These are phyloP conservation scores for Odontocerum albicorne DNA, from an alignment of 2,888 invertebrate genomes.

Conservation along the genomic window DNA sequence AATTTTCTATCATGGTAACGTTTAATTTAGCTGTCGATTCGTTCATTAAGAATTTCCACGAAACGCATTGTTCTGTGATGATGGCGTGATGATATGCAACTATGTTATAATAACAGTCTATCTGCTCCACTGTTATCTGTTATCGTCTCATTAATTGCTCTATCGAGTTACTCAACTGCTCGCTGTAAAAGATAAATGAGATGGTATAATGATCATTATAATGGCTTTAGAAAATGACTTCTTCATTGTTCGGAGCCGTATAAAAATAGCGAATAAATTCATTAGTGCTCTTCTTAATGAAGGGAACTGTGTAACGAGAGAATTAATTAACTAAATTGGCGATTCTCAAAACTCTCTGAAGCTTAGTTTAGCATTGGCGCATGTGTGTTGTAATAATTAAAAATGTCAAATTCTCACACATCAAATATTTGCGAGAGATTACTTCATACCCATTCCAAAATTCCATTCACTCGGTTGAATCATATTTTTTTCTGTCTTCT, in stretches of 20 bases:
- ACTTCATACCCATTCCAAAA: too few relatives aligned
- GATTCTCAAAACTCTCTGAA: slow-evolving; percentile 9
- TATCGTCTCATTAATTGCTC: slow-evolving; percentile 21
- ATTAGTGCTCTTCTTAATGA: slow-evolving; percentile 23
- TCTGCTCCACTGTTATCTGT: background rate
- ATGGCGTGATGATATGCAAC: slow-evolving; percentile 1
- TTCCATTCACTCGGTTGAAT: too few relatives aligned
- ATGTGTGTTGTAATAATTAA: too few relatives aligned
- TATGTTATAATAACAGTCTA: too few relatives aligned
- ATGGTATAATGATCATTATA: slow-evolving; percentile 14
- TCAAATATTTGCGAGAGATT: too few relatives aligned
- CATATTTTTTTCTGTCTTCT: too few relatives aligned
- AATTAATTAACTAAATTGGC: slow-evolving; percentile 18
- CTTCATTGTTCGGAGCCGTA: slow-evolving; percentile 12
- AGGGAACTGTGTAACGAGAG: slow-evolving; percentile 11
- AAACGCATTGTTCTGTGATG: too few relatives aligned
- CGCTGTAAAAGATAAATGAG: slow-evolving; percentile 17
- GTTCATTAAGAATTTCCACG: too few relatives aligned
- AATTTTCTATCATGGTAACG: too few relatives aligned
- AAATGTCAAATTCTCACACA: too few relatives aligned
- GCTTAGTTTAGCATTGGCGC: too few relatives aligned
- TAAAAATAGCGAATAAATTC: slow-evolving; percentile 21
- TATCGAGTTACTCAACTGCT: slow-evolving; percentile 19
- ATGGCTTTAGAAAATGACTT: slow-evolving; percentile 10
- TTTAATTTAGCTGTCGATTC: too few relatives aligned